These are phyloP conservation scores for Apis laboriosa DNA, from an alignment of 1,140 invertebrate species.

Conservation along the genomic window DNA sequence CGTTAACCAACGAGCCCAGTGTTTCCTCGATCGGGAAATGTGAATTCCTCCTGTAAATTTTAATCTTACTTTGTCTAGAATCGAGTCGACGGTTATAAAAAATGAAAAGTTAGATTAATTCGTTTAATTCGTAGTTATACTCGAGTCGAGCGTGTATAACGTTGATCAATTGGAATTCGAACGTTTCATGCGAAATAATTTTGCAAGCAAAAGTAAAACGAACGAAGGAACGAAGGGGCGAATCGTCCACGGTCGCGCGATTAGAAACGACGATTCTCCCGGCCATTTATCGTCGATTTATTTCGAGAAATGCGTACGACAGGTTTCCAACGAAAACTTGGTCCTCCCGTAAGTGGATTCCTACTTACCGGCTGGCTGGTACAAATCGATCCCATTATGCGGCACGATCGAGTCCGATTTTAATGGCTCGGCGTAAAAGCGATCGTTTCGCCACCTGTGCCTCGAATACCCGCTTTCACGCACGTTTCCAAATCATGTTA, in stretches of 20 bases:
- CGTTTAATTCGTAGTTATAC: too few species aligned
- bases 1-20: background rate
- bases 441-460: constrained; percentile 61
- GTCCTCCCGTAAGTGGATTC: constrained; percentile 28
- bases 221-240: background rate
- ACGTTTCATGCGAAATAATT: too few species aligned
- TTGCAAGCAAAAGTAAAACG: background rate
- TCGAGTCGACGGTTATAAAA: too few species aligned
- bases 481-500: constrained; percentile 50
- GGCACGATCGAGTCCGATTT: constrained; percentile 57
- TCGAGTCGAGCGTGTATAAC: too few species aligned
- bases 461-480: constrained; percentile 57
- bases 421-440: constrained; percentile 59
- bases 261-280: background rate
- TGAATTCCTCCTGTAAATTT: background rate
- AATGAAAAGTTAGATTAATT: too few species aligned
- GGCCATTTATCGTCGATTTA: background rate
- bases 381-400: constrained; percentile 58
- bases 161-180: too few species aligned
- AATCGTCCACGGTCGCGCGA: constrained; percentile 1
- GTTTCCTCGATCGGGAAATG: background rate
- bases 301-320: constrained; percentile 9
- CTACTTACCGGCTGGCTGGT: constrained; percentile 26
- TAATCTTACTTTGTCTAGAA: too few species aligned
- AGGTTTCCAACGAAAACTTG: constrained; percentile 23